Evolutionary conservation across 2,113 vertebrate species (phyloP), one percentile per base, ranked within the genome.

Genomic region (Cinclus mexicanus): DNA sequence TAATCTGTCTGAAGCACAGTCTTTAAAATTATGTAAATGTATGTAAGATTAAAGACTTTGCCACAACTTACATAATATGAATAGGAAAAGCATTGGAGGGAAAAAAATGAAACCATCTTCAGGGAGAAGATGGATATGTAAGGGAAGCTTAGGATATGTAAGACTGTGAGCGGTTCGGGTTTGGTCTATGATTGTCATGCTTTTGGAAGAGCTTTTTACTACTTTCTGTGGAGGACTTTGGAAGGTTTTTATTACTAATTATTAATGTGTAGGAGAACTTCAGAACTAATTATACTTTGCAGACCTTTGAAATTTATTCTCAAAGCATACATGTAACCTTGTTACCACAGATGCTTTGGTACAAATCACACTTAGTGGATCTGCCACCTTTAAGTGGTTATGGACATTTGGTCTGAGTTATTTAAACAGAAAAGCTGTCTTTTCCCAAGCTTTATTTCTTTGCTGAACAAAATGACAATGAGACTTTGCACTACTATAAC

Each of bases 291-390:
- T 93, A 94, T 92, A 68, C 69, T 94, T 90, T 89, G 64, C 72
- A 95, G 92, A 94, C 94, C 94, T 96, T 96, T 96, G 94, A 96
- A 97, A 96, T 96, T 95, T 96, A 91, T 96, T 96, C 92, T 94
- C 92, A 87, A 93, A 95, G 90, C 16, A 0, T 90, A 90, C 88
- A 90, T 95, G 69, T 96, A 95, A 96, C 92, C 93, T 96, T 94
- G 93, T 86, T 75, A 89, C 67, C 71, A 77, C 93, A 93, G 92
- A 83, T 96, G 90, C 95, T 91, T 94, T 93, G 72, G 64, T 90
- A 84, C 92, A 95, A 96, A 96, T 96, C 95, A 96, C 90, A 75
- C 85, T 53, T 95, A 75, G 71, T 93, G 64, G 37, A 74, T 93
- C 88, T 94, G 90, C 59, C 76, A 89, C 76, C 21, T 95, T 71